phyloP scores from a whole-genome alignment of 2,113 vertebrate species.

The Eubucco bourcierii region DNA sequence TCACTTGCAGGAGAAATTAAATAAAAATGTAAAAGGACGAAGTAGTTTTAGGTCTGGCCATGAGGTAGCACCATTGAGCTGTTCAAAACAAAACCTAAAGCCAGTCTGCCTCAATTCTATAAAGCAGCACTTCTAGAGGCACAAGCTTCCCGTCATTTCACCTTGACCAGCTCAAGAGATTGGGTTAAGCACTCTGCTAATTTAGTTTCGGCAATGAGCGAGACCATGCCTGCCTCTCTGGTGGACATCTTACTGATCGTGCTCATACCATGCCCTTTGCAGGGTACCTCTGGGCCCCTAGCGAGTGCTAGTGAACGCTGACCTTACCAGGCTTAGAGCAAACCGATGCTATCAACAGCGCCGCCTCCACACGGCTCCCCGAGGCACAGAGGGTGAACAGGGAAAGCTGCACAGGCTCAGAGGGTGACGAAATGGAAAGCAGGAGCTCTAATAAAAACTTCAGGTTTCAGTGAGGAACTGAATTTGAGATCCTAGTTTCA shows the following conservation, averaged over 20 bases:
- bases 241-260: background rate
- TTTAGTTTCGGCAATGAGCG: background rate
- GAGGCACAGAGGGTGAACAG: background rate
- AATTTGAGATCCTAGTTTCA: background rate
- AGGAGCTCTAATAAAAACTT: background rate
- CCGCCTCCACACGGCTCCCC: background rate
- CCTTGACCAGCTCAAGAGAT: background rate
- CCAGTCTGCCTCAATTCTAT: background rate
- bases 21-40: background rate
- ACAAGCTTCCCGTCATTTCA: background rate
- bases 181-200: background rate
- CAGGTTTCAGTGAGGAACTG: background rate
- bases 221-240: background rate
- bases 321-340: background rate
- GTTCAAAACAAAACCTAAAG: background rate
- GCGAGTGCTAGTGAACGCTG: background rate
- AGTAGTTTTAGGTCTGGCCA: background rate
- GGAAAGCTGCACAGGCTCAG: background rate
- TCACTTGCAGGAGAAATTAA: background rate
- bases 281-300: background rate
- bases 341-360: background rate
- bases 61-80: slow-evolving; percentile 10
- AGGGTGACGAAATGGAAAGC: background rate
- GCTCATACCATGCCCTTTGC: background rate
- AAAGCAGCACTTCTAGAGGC: background rate